phyloP scores from a whole-genome alignment of 2,113 vertebrate genomes.

The Symphodus melops region DNA sequence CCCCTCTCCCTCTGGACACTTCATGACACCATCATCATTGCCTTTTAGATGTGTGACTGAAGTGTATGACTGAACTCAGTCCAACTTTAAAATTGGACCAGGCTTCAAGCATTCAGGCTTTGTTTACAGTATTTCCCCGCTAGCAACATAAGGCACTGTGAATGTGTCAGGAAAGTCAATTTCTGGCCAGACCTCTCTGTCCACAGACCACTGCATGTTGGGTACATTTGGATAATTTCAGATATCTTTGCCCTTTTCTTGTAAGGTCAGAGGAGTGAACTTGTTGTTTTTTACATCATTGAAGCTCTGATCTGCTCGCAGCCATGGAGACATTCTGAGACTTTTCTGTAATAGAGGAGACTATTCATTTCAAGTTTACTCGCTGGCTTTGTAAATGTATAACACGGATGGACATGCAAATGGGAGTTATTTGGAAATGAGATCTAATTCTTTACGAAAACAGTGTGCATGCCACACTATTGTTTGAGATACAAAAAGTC shows the following conservation, averaged over 20 bases:
- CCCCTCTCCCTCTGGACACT: neutral
- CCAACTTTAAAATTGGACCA: neutral
- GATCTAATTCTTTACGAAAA: neutral
- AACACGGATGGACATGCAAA: neutral
- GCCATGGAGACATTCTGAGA: neutral
- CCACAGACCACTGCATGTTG: neutral
- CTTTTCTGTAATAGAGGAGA: neutral
- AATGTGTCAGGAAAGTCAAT: neutral
- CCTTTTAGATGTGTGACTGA: neutral
- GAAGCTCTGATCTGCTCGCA: neutral
- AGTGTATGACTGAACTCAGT: neutral
- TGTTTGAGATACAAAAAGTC: slow-evolving; percentile 2
- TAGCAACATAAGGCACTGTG: neutral
- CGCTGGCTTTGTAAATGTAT: neutral
- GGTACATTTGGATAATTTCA: neutral
- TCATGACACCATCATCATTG: neutral
- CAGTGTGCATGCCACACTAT: neutral
- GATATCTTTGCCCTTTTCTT: neutral
- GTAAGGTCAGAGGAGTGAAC: neutral
- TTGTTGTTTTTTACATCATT: neutral
- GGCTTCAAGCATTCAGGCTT: neutral
- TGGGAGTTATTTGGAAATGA: neutral
- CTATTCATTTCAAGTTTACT: neutral
- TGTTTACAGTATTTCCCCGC: neutral
- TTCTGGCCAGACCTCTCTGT: neutral